A percentile compares a stretch with the other conserved stretches of the same genome.
These are phyloP conservation scores for Tragopan temminckii DNA, from an alignment of 2,797 vertebrate genomes.

Conservation along the genomic window DNA sequence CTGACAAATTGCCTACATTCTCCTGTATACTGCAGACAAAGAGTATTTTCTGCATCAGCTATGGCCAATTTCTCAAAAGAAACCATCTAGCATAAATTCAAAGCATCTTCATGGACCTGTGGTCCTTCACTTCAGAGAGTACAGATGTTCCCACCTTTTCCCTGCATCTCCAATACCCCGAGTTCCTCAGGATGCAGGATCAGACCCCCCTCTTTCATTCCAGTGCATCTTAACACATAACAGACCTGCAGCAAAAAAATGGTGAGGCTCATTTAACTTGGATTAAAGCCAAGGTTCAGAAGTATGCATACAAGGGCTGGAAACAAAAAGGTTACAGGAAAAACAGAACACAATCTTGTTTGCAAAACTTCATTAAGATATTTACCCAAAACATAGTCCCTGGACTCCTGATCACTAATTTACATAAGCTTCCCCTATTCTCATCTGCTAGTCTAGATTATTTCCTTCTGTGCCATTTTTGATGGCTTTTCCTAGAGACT, in stretches of 20 bases:
- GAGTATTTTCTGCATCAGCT: not conserved
- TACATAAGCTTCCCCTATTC: not conserved
- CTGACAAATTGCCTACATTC: not conserved
- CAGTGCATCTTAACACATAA: not conserved
- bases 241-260: not conserved
- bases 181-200: not conserved
- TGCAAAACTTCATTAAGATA: not conserved
- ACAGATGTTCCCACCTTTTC: fast-evolving
- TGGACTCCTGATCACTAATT: not conserved
- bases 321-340: not conserved
- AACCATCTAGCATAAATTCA: not conserved
- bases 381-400: fast-evolving
- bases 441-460: not conserved
- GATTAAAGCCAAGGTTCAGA: conserved; percentile 32
- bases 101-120: not conserved
- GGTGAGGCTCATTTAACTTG: conserved; percentile 23
- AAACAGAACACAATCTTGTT: not conserved
- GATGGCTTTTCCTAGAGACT: not conserved
- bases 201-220: not conserved
- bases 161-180: not conserved
- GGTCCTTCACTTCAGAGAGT: not conserved
- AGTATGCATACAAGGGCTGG: not conserved
- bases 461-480: not conserved
- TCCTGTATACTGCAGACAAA: fast-evolving
- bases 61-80: not conserved